These are phyloP conservation scores for Muraenolepis orangiensis DNA, from an alignment of 2,797 vertebrate genomes.

Conservation along the genomic window DNA sequence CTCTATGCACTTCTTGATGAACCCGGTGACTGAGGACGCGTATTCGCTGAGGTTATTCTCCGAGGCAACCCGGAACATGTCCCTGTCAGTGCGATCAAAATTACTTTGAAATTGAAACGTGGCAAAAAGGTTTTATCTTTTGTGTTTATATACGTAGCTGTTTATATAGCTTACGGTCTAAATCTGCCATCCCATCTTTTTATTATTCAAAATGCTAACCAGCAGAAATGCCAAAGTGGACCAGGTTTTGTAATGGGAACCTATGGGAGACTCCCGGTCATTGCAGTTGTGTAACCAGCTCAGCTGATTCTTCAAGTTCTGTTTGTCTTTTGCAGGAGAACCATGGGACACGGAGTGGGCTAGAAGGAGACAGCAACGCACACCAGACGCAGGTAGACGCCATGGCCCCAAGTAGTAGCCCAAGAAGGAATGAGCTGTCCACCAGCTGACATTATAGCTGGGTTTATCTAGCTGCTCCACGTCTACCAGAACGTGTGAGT, in stretches of 20 bases:
- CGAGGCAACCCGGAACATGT: too few relatives aligned
- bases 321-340: constrained; percentile 59
- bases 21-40: too few relatives aligned
- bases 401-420: neutral
- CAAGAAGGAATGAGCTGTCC: neutral
- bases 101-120: too few relatives aligned
- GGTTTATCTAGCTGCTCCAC: neutral
- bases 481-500: neutral
- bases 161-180: too few relatives aligned
- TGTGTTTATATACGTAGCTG: too few relatives aligned
- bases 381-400: constrained; percentile 64
- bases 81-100: too few relatives aligned
- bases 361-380: constrained; percentile 61
- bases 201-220: neutral
- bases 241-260: neutral
- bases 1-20: too few relatives aligned
- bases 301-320: constrained; percentile 13
- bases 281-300: neutral
- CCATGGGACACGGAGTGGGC: constrained; percentile 75
- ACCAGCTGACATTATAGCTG: neutral
- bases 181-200: too few relatives aligned
- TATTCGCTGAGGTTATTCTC: too few relatives aligned
- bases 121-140: too few relatives aligned
- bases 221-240: neutral
- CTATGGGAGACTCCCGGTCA: neutral